Percentiles rank a stretch among this genome's conserved stretches.
These are phyloP conservation scores for Hippocampus zosterae DNA, from an alignment of 2,113 vertebrate species.

Conservation along the genomic window DNA sequence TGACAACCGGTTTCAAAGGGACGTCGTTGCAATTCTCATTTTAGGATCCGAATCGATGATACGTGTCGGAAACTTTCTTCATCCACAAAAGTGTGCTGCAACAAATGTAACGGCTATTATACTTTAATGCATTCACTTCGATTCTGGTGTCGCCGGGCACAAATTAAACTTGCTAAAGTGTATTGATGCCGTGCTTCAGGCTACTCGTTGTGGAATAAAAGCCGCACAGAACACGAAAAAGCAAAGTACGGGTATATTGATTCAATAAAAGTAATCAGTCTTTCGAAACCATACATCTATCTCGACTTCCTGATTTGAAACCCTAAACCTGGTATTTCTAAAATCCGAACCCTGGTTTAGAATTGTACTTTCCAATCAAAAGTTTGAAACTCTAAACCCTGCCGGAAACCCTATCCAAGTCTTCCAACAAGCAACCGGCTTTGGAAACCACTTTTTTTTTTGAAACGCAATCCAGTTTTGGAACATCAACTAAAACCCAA, in stretches of 20 bases:
- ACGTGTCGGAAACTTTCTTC: not conserved
- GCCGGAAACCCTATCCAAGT: no score
- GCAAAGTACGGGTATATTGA: not conserved
- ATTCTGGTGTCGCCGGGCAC: not conserved
- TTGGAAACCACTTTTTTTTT: no score
- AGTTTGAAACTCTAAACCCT: not conserved
- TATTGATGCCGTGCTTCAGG: not conserved
- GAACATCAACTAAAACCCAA: not conserved
- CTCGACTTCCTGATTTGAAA: not conserved
- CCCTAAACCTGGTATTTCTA: not conserved
- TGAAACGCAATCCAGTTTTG: no score
- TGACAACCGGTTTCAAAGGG: conserved; percentile 30
- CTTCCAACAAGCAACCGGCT: no score
- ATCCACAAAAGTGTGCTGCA: not conserved
- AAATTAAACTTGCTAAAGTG: not conserved
- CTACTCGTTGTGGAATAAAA: not conserved
- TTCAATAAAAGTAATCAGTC: no score
- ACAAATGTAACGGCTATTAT: not conserved
- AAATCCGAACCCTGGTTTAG: not conserved
- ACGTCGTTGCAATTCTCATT: conserved; percentile 14
- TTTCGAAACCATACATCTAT: no score
- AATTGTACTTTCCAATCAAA: not conserved
- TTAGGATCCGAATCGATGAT: conserved; percentile 6
- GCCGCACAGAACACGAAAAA: not conserved
- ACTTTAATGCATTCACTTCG: not conserved